phyloP scores from a whole-genome alignment of 2,888 invertebrate species.

The Eupithecia abbreviata region DNA sequence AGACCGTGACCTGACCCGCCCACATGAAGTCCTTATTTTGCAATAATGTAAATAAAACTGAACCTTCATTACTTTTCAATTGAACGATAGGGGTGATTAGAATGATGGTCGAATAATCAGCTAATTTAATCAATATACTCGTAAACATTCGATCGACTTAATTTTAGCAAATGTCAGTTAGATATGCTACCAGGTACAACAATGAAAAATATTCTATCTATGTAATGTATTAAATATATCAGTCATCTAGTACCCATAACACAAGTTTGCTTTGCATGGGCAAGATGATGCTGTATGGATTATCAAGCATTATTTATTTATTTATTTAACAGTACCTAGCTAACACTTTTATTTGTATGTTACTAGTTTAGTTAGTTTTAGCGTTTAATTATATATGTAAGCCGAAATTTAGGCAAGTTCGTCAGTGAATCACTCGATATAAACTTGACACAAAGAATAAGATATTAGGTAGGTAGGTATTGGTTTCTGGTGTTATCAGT shows the following conservation, averaged over 20 bases:
- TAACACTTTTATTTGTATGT: not conserved
- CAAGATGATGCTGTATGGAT: no score
- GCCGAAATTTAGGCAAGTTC: not conserved
- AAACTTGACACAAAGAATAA: not conserved
- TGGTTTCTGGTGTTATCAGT: conserved; percentile 19
- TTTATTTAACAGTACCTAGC: no score
- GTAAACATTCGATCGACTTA: not conserved
- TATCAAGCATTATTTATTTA: no score
- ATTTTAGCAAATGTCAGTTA: not conserved
- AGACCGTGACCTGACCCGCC: conserved; percentile 29
- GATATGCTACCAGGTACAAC: not conserved
- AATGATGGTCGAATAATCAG: not conserved
- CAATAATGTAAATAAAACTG: conserved; percentile 19
- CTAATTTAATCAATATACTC: not conserved
- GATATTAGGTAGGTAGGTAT: not conserved
- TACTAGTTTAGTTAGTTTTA: not conserved
- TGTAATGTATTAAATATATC: no score
- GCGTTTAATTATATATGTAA: not conserved
- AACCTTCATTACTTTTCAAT: conserved; percentile 12
- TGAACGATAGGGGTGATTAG: not conserved
- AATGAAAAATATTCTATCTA: no score
- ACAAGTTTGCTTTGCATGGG: no score
- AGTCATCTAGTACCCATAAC: no score
- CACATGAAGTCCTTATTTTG: conserved; percentile 26
- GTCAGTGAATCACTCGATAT: not conserved